Evolutionary conservation across 2,113 vertebrate genomes (phyloP), one percentile per base, ranked within the genome.

Genomic region (Lycaon pictus): DNA sequence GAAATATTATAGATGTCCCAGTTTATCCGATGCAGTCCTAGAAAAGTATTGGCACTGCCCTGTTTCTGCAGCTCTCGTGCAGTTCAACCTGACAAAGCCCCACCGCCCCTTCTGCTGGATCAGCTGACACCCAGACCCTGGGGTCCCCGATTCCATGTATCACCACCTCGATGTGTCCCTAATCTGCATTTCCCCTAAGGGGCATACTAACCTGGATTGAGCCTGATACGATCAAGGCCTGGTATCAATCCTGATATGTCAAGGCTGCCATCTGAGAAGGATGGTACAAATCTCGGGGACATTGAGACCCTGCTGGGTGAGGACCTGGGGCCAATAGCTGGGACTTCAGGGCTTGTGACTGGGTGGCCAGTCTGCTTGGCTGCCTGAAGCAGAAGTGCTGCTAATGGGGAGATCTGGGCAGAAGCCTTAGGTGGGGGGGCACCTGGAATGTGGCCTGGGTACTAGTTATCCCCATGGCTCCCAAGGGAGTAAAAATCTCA

Each of bases 1-100:
- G 97, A 98, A 98, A 97, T 96, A 98, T 86, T 97, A 92, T 90
- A 91, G 94, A 92, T 98, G 98, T 95, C 98, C 98, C 96, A 98
- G 97, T 98, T 98, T 98, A 93, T 97, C 88, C 8, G 65, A 96
- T 62, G 90, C 90, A 98, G 98, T 97, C 97, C 97, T 95, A 98
- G 97, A 98, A 98, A 98, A 97, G 94, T 94, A 96, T 82, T 80
- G 96, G 89, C 96, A 89, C 87, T 98, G 96, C 58, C 97, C 97
- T 97, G 97, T 74, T 98, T 97, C 93, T 55, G 35, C 32, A 67
- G 96, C 83, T 69, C 67, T 92, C 32, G 0, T 51, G 48, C 20
- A 19, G 43, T 29, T 58, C 51, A 85, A 60, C 90, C 90, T 85
- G 93, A 62, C 95, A 84, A 86, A 90, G 67, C 74, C 23, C 43